Evolutionary conservation across 1,140 invertebrate genomes (phyloP), one percentile per base, ranked within the genome.

Genomic region (Frieseomelitta varia): DNA sequence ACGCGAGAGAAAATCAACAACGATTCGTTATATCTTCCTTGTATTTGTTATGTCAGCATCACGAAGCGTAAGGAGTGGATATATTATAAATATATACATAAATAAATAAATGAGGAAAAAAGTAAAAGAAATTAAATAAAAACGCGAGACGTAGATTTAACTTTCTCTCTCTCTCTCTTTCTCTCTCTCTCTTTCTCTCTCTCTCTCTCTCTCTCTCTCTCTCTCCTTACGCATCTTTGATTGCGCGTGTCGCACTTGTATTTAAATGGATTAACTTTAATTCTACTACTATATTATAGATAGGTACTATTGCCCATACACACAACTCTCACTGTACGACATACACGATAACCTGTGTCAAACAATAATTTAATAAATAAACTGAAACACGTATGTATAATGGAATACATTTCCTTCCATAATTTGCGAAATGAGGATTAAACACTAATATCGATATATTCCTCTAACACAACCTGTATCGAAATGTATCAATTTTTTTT

Each of bases 361-460:
- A 77, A 93, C 91, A 93, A 93, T 94, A 94, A 94, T 94, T 95
- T 95, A 94, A 95, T 94, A 94, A 94, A 94, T 94, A 95, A 95
- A 94, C 90, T 94, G 90, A 94, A 95, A 94, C 90, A 91, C 93
- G 93, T 94, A 94, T 92, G 92, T 95, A 94, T 92, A 30, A 67
- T 81, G 80, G 61, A 65, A 78, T 87, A 68, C 27, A 58, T 90
- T 87, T 77, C 67, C 80, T 27, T 6, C 47, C 61, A 63, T 47
- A 47, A n/a, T 65, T 74, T 14, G n/a, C 51, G 17, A 24, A 8
- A 63, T 47, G 1, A 21, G 51, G 58, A 72, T 15, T 51, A 30
- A 15, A 72, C n/a, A 24, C 47, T 72, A 72, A 72, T 27, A 69
- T 19, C 68, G 21, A 39, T 47, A 47, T 53, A 72, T 51, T 51